Conservation (phyloP, 1,140 invertebrate genomes). For the Camponotus pennsylvanicus region DNA sequence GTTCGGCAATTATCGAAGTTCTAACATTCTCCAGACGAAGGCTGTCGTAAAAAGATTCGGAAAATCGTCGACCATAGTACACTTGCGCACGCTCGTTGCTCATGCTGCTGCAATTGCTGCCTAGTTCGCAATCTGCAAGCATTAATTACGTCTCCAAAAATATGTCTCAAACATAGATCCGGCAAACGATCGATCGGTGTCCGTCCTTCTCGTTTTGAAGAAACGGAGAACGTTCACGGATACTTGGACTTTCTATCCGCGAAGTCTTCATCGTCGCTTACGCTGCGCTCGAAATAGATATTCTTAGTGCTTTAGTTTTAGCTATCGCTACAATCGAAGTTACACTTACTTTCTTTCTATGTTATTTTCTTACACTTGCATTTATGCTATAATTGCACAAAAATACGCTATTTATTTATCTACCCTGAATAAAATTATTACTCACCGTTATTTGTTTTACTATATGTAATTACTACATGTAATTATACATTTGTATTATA, state of each 20-base stretch:
- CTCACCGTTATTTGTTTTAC: background rate
- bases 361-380: background rate
- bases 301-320: conserved; percentile 74
- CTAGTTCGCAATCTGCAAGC: conserved; percentile 80
- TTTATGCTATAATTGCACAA: conserved; percentile 14
- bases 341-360: background rate
- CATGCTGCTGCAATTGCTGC: conserved; percentile 74
- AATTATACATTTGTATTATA: background rate
- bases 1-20: conserved; percentile 71
- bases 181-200: conserved; percentile 25
- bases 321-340: background rate
- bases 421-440: background rate
- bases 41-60: conserved; percentile 52
- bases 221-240: conserved; percentile 49
- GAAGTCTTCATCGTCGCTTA: conserved; percentile 54
- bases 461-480: background rate
- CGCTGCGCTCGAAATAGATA: conserved; percentile 43
- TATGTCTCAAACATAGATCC: conserved; percentile 66
- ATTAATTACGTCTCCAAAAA: conserved; percentile 78
- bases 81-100: conserved; percentile 49
- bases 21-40: conserved; percentile 74
- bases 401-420: background rate
- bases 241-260: conserved; percentile 27
- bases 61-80: conserved; percentile 31
- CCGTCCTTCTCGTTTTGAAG: conserved; percentile 27